Conservation (phyloP, 2,888 invertebrate genomes). For the Drosophila mayaguana region DNA sequence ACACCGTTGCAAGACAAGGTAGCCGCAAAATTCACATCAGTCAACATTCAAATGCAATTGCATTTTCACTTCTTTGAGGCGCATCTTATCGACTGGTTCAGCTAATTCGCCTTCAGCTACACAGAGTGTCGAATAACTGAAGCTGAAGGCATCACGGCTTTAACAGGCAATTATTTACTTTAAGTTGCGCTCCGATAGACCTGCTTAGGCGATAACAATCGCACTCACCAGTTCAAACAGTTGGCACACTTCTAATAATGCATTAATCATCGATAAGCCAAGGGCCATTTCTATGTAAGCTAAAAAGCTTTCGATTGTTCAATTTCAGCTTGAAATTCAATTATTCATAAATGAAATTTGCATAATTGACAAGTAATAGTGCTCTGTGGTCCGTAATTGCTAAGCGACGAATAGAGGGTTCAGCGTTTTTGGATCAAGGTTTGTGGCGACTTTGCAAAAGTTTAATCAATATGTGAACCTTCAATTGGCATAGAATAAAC, state of each 20-base stretch:
- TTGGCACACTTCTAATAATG: constrained; percentile 10
- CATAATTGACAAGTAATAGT: constrained; percentile 49
- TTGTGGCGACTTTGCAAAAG: constrained; percentile 73
- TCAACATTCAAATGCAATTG: constrained; percentile 77
- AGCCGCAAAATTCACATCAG: constrained; percentile 73
- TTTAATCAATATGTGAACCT: constrained; percentile 65
- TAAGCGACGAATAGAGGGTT: constrained; percentile 14
- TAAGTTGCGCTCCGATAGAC: constrained; percentile 7
- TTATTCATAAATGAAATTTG: constrained; percentile 53
- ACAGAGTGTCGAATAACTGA: constrained; percentile 31
- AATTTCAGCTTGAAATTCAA: constrained; percentile 30
- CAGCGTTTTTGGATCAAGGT: constrained; percentile 67
- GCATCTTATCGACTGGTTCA: constrained; percentile 29
- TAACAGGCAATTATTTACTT: constrained; percentile 26
- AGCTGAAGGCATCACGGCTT: constrained; percentile 7
- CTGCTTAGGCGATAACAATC: constrained; percentile 19
- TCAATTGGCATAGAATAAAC: constrained; percentile 34
- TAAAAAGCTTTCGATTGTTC: constrained; percentile 35
- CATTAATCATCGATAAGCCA: constrained; percentile 28
- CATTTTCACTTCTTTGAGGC: constrained; percentile 69
- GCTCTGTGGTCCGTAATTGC: constrained; percentile 33
- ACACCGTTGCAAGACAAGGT: constrained; percentile 58
- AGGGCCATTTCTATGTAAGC: constrained; percentile 9
- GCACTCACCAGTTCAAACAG: constrained; percentile 16
- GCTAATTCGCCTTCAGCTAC: constrained; percentile 17